Evolutionary conservation across 2,113 vertebrate genomes (phyloP).

Genomic region (Neodon shergylaensis): DNA sequence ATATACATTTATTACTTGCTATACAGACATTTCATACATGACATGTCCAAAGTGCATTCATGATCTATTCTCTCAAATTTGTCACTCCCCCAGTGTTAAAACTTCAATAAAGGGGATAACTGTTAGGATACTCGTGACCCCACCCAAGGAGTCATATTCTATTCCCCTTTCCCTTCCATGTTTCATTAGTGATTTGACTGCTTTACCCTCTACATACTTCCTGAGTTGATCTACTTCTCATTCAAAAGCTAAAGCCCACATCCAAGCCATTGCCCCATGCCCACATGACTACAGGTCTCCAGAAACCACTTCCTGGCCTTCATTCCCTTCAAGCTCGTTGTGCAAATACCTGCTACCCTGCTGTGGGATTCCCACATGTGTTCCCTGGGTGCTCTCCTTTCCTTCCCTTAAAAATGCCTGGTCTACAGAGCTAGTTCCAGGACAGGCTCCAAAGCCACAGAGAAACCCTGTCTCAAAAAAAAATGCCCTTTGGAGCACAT

Average conservation of each 20-base stretch:
- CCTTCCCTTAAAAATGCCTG: neutral
- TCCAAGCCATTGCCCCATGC: neutral
- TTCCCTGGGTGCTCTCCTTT: neutral
- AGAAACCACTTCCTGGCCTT: neutral
- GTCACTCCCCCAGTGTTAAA: neutral
- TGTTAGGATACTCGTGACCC: neutral
- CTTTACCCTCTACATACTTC: neutral
- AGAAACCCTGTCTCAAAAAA: no score
- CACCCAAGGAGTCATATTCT: neutral
- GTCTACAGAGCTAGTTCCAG: no score
- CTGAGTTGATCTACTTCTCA: neutral
- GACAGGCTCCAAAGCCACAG: no score
- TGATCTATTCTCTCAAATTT: neutral
- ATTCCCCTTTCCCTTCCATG: neutral
- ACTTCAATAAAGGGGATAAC: neutral
- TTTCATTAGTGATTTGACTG: neutral
- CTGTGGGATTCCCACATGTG: neutral
- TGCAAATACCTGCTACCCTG: neutral
- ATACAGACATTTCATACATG: neutral
- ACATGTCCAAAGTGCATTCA: neutral
- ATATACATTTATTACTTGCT: neutral
- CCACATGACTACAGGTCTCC: neutral
- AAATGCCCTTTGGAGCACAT: neutral
- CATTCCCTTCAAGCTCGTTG: neutral
- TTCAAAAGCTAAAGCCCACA: no score